These are phyloP conservation scores for Pollachius pollachius DNA, from an alignment of 2,113 vertebrate genomes.

Conservation along the genomic window DNA sequence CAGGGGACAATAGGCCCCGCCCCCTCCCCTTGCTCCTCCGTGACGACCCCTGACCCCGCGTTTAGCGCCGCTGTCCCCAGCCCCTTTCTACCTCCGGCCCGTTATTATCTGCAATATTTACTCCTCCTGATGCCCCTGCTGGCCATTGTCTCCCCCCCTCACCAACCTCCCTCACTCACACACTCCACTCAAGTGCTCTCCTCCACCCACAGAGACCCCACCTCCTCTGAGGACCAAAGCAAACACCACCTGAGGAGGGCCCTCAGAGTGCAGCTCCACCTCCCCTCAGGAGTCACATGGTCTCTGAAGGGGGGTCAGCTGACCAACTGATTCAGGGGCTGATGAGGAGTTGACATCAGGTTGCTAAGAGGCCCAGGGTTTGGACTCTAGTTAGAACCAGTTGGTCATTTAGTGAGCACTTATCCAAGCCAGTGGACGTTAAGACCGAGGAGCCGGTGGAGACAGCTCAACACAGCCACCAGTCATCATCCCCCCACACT, in stretches of 20 bases:
- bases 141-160: slow-evolving; percentile 32
- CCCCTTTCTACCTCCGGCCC: slow-evolving; percentile 57
- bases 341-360: not conserved
- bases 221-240: slow-evolving; percentile 30
- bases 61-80: slow-evolving; percentile 56
- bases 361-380: no score
- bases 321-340: no score
- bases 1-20: slow-evolving; percentile 61
- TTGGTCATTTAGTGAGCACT: no score
- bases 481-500: no score
- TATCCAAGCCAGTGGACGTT: no score
- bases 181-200: slow-evolving; percentile 52
- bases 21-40: slow-evolving; percentile 50
- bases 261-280: not conserved
- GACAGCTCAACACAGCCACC: no score
- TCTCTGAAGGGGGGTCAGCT: no score
- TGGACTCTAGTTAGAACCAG: no score
- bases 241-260: slow-evolving; percentile 43
- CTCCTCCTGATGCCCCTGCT: slow-evolving; percentile 62
- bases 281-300: not conserved
- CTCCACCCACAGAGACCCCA: slow-evolving; percentile 20
- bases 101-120: slow-evolving; percentile 76
- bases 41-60: slow-evolving; percentile 63
- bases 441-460: no score
- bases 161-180: slow-evolving; percentile 6